Evolutionary conservation across 2,797 vertebrate species (phyloP), one percentile per base, ranked within the genome.

Genomic region (Orestias chungarensis): DNA sequence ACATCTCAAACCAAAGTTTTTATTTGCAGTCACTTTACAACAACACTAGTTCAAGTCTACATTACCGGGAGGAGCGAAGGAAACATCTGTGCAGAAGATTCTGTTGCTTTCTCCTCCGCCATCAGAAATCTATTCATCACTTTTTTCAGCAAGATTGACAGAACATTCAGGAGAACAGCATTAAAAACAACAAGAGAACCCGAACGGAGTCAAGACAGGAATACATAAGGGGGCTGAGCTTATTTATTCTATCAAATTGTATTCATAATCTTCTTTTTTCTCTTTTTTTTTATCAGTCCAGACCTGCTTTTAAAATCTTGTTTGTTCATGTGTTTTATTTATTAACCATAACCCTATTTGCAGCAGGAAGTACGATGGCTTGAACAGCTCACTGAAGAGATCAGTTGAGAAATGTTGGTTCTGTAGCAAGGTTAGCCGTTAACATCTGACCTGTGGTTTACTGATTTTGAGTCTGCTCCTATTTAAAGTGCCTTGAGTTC

Each of bases 31-130:
- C 91, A 91, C 91, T 93, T 92, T 90, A 93, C 93, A 94, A 87
- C 91, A 93, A 91, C 90, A 93, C 91, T 92, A 85, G 76, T 90
- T 93, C 86, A 93, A 91, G 88, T 92, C 90, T 94, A 95, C 93
- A 90, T 81, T 71, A 86, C 86, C 76, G 76, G 64, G 76, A 85
- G 82, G 77, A 82, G 81, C 65, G 84, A 85, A 82, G 77, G 78
- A 89, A 86, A 78, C 74, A 85, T 83, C 79, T 86, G 73, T 73
- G 86, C 76, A 75, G 80, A 84, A 75, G 79, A 75, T 85, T 70
- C 52, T 1, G 71, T 81, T 57, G 57, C 77, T 72, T 79, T 79
- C 73, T 82, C 73, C 81, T 84, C 87, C 82, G 75, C 78, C 87
- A 31, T 83, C 71, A 83, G 68, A 79, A 75, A 84, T 81, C 84